These are phyloP conservation scores for Drosophila affinis DNA, from an alignment of 2,888 invertebrate species.

Conservation along the genomic window DNA sequence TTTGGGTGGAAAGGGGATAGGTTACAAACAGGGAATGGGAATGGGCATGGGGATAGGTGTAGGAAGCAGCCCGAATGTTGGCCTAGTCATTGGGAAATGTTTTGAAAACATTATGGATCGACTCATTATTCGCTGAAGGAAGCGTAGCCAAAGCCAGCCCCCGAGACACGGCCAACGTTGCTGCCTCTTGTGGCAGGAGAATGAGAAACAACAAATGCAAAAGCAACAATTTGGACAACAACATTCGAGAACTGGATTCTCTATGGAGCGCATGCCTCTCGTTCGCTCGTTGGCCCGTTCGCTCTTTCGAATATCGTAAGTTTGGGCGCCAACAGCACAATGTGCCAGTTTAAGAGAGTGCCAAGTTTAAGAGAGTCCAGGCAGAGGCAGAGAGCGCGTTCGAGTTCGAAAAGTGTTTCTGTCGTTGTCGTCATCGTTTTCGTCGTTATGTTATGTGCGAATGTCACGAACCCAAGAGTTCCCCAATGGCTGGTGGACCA, in stretches of 20 bases:
- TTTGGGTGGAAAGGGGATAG: neutral
- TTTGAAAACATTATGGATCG: constrained; percentile 63
- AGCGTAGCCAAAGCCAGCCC: neutral
- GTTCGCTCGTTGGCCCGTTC: constrained; percentile 8
- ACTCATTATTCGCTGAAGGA: constrained; percentile 29
- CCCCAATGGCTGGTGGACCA: constrained; percentile 19
- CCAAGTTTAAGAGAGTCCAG: constrained; percentile 61
- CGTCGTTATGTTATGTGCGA: constrained; percentile 55
- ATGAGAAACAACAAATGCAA: constrained; percentile 6
- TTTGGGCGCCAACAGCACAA: constrained; percentile 6
- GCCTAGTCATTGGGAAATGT: constrained; percentile 62
- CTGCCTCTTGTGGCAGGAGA: constrained; percentile 18
- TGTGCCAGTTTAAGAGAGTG: constrained; percentile 53
- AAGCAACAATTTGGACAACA: constrained; percentile 40
- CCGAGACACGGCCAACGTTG: neutral
- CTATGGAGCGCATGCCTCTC: neutral
- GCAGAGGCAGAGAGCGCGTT: constrained; percentile 19
- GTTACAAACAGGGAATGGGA: neutral
- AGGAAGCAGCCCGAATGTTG: constrained; percentile 25
- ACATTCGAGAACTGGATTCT: constrained; percentile 51
- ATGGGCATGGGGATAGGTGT: neutral
- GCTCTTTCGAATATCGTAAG: constrained; percentile 64
- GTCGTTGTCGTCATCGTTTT: constrained; percentile 19
- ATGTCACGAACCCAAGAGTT: constrained; percentile 56
- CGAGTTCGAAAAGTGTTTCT: constrained; percentile 65